These are phyloP conservation scores for Terrapene triunguis DNA, from an alignment of 2,113 vertebrate genomes.

Conservation along the genomic window DNA sequence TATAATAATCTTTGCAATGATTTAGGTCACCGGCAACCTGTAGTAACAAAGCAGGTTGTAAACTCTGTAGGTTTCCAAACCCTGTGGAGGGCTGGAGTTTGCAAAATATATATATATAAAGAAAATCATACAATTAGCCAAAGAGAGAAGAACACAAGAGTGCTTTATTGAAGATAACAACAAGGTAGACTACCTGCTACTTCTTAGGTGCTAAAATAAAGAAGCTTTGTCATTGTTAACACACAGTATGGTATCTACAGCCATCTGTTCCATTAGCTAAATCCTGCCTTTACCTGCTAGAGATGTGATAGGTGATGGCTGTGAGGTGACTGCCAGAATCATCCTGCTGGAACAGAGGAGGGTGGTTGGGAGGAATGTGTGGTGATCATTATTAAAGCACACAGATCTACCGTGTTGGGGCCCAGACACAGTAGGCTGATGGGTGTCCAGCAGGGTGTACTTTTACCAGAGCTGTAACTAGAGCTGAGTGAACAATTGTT, in stretches of 20 bases:
- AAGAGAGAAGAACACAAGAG: neutral
- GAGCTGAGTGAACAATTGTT: neutral
- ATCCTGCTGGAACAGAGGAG: fast-evolving
- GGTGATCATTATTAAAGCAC: neutral
- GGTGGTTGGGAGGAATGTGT: fast-evolving
- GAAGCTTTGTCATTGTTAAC: constrained; percentile 37
- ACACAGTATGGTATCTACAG: neutral
- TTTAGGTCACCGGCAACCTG: constrained; percentile 51
- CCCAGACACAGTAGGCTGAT: neutral
- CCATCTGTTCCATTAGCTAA: neutral
- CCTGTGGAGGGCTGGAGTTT: neutral
- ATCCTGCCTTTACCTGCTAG: neutral
- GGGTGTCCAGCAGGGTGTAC: fast-evolving
- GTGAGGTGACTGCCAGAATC: neutral
- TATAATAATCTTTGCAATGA: constrained; percentile 20
- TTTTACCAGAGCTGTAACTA: neutral
- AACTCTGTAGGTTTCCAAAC: constrained; percentile 53
- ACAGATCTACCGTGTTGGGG: neutral
- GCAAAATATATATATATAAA: constrained; percentile 34
- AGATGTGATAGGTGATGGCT: neutral
- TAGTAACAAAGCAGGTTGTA: constrained; percentile 61
- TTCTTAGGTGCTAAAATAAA: constrained; percentile 36
- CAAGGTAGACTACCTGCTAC: constrained; percentile 23
- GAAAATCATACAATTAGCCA: constrained; percentile 43
- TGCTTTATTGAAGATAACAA: constrained; percentile 37